Conservation (phyloP, 2,113 vertebrate genomes). For the Mirza zaza region DNA sequence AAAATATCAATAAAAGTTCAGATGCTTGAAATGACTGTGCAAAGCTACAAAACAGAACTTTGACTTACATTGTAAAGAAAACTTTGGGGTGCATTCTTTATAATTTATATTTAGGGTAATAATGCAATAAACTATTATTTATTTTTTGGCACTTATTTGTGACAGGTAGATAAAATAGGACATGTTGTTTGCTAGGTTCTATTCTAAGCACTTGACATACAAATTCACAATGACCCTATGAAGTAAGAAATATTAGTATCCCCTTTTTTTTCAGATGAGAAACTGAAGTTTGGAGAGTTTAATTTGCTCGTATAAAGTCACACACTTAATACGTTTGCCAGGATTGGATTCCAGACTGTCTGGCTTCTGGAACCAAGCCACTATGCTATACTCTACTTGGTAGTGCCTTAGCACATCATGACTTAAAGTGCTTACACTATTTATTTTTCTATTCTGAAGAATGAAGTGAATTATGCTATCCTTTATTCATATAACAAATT, state of each 20-base stretch:
- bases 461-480: background rate
- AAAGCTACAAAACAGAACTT: background rate
- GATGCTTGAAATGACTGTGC: background rate
- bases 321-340: background rate
- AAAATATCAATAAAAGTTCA: background rate
- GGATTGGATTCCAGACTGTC: background rate
- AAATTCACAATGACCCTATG: background rate
- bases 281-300: background rate
- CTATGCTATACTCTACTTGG: background rate
- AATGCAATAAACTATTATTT: background rate
- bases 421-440: background rate
- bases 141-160: no score
- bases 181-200: background rate
- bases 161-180: background rate
- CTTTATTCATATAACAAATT: constrained; percentile 52
- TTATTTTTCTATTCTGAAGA: background rate
- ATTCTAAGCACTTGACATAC: background rate
- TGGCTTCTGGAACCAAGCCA: background rate
- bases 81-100: background rate
- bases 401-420: background rate
- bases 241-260: background rate
- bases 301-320: background rate
- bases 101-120: background rate
- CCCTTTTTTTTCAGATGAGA: background rate
- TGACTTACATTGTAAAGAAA: background rate